These are phyloP conservation scores for Brienomyrus longianalis DNA, from an alignment of 2,113 vertebrate genomes.

Conservation along the genomic window DNA sequence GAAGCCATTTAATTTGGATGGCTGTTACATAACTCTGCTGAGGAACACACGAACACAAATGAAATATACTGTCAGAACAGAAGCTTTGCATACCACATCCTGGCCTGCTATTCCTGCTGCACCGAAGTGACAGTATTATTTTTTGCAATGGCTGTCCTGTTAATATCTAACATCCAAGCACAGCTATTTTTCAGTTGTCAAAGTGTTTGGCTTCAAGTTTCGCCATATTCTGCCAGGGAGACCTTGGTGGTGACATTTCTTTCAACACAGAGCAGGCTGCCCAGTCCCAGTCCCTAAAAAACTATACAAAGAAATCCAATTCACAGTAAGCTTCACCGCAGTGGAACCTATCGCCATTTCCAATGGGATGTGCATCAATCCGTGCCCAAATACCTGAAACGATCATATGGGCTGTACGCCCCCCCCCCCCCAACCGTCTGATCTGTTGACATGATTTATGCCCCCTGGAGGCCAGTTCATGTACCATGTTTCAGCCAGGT, in stretches of 20 bases:
- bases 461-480: slow-evolving; percentile 23
- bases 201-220: slow-evolving; percentile 12
- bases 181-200: slow-evolving; percentile 4
- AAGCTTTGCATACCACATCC: neutral
- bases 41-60: neutral
- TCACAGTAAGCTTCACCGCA: slow-evolving; percentile 9
- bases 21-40: neutral
- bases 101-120: neutral
- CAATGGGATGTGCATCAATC: slow-evolving; percentile 23
- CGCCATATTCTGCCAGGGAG: slow-evolving; percentile 4
- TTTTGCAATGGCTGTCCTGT: neutral
- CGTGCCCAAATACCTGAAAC: slow-evolving; percentile 10
- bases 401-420: slow-evolving; percentile 16
- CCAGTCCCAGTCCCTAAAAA: slow-evolving; percentile 15
- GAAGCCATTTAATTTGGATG: neutral
- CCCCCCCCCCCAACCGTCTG: neutral
- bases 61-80: neutral
- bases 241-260: neutral
- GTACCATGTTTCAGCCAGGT: slow-evolving; percentile 26
- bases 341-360: neutral
- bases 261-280: neutral
- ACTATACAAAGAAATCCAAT: slow-evolving; percentile 30
- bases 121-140: neutral
- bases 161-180: slow-evolving; percentile 3
- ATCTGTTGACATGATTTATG: slow-evolving; percentile 41